Base-by-base conservation (phyloP, 1,140 invertebrate species). In the Drosophila sproati region DNA sequence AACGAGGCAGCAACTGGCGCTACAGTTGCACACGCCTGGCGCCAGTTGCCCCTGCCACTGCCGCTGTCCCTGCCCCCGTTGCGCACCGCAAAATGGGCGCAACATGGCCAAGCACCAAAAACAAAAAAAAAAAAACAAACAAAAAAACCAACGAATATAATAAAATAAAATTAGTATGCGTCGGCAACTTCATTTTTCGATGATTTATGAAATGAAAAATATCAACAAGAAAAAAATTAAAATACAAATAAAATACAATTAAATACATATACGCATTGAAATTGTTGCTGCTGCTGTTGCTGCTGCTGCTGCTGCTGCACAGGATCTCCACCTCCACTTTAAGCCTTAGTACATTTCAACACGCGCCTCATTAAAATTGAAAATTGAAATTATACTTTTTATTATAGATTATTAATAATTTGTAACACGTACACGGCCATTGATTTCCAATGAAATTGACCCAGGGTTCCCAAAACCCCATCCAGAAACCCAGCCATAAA, bases 361-460 rank as follows among this genome's bases (percentile, higher is more conserved):
- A 83, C 80, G 85, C 83, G 80, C 72, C 83, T 89, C 83, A 88
- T 88, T 88, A 88, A 20, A 20, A 20, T 20, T 89, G 72, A 83
- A 60, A 89, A 75, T 57, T 89, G 52, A 88, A 88, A 88, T 89
- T 89, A 88, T 88, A 80, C 77, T 73, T 88, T 88, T 89, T 89
- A 88, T 89, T 88, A 78, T 80, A 70, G 85, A 88, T 89, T 88
- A 88, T 88, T 89, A 88, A 89, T 88, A 88, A 88, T 88, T 88
- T 88, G 85, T 82, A 80, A 88, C 83, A 88, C 83, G 83, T 88
- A 54, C 48, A 55, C 41, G 32, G 52, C 48, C 63, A 72, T 62
- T 71, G 80, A 64, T 61, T 88, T 88, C 85, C 85, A 88, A 71
- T 68, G 85, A 87, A 87, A 82, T 71, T 48, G 50, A 34, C 5